Base-by-base conservation (phyloP, 2,888 invertebrate species). In the Eledona agricola region DNA sequence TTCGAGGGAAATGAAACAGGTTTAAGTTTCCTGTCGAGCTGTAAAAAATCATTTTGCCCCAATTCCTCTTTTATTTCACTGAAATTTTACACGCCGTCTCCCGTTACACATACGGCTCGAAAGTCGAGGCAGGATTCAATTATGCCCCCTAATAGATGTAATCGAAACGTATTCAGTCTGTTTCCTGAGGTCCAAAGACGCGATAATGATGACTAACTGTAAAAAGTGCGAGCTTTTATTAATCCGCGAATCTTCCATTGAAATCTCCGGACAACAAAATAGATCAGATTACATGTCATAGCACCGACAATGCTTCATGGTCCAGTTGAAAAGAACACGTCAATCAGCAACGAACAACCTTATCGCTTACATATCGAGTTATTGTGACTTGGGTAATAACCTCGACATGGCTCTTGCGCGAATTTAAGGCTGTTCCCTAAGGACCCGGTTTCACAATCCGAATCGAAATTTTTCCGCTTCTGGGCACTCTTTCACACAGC, bases 1-100 rank as follows among this genome's bases (percentile, higher is more conserved):
- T 55, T 55, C 59, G 38, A 50, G 52, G 62, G 51, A 59, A 58
- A 59, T 54, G 51, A 59, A 64, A 62, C 64, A 59, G 60, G 64
- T 64, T 64, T 53, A 47, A 57, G 55, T 64, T 64, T 62, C 64
- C 60, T 62, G 62, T 60, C 60, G 51, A n/a, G n/a, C 57, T 58
- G 60, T 57, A 64, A 64, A 62, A 40, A 50, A 38, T 32, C 26
- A 50, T 28, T 31, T 46, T 40, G 53, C 34, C 47, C 53, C 16
- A 53, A 53, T 53, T 53, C 53, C 47, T 53, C 40, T 51, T 50
- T 45, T 23, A 23, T 42, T 25, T 32, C 31, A 28, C 11, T 52
- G 52, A 46, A 52, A 52, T 38, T 37, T 26, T 22, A 52, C 9
- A 37, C 46, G 45, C 6, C 25, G 34, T 45, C 22, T 52, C 45